phyloP scores from a whole-genome alignment of 2,888 invertebrate species.

The Eucriotettix oculatus region DNA sequence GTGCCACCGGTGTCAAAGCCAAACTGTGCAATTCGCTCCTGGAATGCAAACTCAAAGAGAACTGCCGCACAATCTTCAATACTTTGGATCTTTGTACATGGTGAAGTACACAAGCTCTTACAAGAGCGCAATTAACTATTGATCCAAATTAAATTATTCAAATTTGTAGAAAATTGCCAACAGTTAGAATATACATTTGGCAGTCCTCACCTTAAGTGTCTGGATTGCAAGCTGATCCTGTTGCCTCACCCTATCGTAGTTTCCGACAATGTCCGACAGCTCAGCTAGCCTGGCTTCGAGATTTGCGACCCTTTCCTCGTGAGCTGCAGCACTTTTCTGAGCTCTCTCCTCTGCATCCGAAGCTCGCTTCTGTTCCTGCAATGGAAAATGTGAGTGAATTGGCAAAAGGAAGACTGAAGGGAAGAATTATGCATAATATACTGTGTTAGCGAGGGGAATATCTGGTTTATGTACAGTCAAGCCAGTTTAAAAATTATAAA shows the following conservation, averaged over 20 bases:
- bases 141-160: too few species aligned
- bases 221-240: constrained; percentile 58
- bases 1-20: constrained; percentile 1
- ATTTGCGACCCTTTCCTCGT: constrained; percentile 59
- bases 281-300: constrained; percentile 63
- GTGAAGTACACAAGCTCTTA: too few species aligned
- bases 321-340: constrained; percentile 44
- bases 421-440: background rate
- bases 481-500: background rate
- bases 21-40: constrained; percentile 8
- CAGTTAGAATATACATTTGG: background rate
- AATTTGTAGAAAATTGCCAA: too few species aligned
- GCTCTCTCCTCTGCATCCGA: constrained; percentile 56
- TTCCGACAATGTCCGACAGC: constrained; percentile 59
- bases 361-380: constrained; percentile 28
- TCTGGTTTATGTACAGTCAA: background rate
- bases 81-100: background rate
- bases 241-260: constrained; percentile 52
- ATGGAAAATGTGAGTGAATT: too few species aligned
- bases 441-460: background rate
- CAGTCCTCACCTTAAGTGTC: constrained; percentile 32
- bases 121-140: too few species aligned
- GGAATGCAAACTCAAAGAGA: background rate
- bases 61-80: background rate
- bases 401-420: background rate